A percentile compares a stretch with the other conserved stretches of the same genome.
Evolutionary conservation across 2,113 vertebrate genomes (phyloP).

Genomic region (Oreocharis arfaki): DNA sequence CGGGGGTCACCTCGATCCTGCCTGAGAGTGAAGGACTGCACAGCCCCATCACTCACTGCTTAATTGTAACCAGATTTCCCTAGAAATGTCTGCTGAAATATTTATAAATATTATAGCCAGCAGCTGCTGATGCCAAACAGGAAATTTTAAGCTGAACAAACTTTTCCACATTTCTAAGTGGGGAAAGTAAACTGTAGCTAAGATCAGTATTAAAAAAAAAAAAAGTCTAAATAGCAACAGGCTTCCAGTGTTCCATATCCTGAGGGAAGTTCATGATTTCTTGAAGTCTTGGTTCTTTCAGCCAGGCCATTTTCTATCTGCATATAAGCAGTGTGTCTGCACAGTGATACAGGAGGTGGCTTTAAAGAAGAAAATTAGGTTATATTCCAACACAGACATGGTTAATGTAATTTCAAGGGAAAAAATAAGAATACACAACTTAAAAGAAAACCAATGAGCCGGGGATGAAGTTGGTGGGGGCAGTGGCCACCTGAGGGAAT

Average conservation of each 20-base stretch:
- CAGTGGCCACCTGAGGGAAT: background rate
- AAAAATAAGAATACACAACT: background rate
- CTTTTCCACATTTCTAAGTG: slow-evolving; percentile 62
- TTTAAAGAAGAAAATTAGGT: background rate
- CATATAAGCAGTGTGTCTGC: background rate
- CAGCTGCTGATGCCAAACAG: slow-evolving; percentile 65
- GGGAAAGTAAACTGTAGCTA: slow-evolving; percentile 56
- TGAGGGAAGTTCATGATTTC: background rate
- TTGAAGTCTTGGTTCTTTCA: background rate
- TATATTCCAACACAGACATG: background rate
- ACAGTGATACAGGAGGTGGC: background rate
- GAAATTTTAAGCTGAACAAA: slow-evolving; percentile 66
- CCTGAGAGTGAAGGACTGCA: background rate
- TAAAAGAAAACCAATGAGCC: background rate
- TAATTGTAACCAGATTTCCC: slow-evolving; percentile 33
- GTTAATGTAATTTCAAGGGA: background rate
- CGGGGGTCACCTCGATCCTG: background rate
- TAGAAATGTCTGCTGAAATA: slow-evolving; percentile 41
- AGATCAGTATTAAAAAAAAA: background rate
- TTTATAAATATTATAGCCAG: slow-evolving; percentile 59
- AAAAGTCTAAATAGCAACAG: slow-evolving; percentile 24
- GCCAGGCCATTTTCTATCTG: background rate
- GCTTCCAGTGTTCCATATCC: background rate
- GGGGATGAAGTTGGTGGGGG: background rate
- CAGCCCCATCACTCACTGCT: background rate